These are phyloP conservation scores for Meriones psammophilus DNA, from an alignment of 2,797 vertebrate genomes.

Conservation along the genomic window DNA sequence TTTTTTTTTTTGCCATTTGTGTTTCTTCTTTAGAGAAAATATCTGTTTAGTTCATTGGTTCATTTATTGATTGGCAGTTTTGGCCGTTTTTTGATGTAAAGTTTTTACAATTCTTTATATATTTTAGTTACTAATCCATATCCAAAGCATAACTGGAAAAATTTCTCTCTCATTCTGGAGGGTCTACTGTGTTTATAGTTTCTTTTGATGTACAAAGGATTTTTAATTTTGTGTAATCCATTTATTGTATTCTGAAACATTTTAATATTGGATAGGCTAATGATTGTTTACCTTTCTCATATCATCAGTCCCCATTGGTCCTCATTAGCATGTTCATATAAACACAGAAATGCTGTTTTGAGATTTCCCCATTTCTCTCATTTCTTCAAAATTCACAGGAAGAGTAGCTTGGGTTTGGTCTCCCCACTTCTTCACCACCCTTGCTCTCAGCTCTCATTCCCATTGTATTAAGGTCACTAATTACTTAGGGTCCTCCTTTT, in stretches of 20 bases:
- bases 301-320: neutral
- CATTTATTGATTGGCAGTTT: neutral
- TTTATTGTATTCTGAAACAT: neutral
- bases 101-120: neutral
- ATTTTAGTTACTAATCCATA: neutral
- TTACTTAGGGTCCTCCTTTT: too few species aligned
- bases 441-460: neutral
- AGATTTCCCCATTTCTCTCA: conserved; percentile 15
- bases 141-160: neutral
- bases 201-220: neutral
- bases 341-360: neutral
- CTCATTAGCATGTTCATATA: neutral
- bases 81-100: neutral
- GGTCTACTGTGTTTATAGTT: neutral
- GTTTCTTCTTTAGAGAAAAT: neutral
- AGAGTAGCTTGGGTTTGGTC: neutral
- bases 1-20: neutral
- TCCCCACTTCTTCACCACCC: neutral
- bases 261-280: neutral
- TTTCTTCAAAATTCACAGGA: neutral
- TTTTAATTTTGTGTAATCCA: neutral
- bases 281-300: neutral
- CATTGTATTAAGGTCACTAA: neutral
- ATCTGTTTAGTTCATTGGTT: neutral
- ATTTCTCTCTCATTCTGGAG: neutral